phyloP scores from a whole-genome alignment of 2,888 invertebrate species.

The Heliconius hortense region DNA sequence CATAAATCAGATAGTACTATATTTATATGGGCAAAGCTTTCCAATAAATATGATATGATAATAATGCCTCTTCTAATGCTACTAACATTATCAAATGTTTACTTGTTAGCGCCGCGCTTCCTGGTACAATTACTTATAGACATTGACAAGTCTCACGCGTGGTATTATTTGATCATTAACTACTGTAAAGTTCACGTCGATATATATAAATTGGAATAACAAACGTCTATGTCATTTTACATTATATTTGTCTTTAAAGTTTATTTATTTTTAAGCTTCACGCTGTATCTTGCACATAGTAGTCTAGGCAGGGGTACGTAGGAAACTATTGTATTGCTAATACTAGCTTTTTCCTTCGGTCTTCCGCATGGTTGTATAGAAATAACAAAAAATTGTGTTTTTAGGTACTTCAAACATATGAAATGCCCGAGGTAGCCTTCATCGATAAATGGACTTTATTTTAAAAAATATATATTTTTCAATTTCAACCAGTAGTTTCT shows the following conservation, averaged over 20 bases:
- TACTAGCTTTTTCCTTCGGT: too few species aligned
- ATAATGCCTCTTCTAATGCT: constrained; percentile 32
- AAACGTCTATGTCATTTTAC: neutral
- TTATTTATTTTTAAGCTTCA: neutral
- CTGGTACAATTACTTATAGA: constrained; percentile 33
- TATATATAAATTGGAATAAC: constrained; percentile 5
- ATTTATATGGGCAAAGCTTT: constrained; percentile 40
- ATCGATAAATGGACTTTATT: neutral
- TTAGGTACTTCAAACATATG: neutral
- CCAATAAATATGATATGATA: constrained; percentile 43
- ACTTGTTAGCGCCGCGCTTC: constrained; percentile 30
- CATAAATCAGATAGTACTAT: constrained; percentile 42
- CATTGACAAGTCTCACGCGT: neutral
- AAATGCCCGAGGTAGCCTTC: too few species aligned
- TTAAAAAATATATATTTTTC: neutral
- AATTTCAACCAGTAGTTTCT: neutral
- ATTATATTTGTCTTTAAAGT: neutral
- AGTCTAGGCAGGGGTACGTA: too few species aligned
- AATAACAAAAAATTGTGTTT: neutral
- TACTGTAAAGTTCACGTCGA: constrained; percentile 7
- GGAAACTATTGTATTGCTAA: too few species aligned
- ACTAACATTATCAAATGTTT: constrained; percentile 27
- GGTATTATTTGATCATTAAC: constrained; percentile 11
- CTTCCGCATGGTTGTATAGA: neutral
- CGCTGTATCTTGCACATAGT: too few species aligned